phyloP scores from a whole-genome alignment of 53 echinoderm and acorn worm genomes.

The Zoroaster sp. region DNA sequence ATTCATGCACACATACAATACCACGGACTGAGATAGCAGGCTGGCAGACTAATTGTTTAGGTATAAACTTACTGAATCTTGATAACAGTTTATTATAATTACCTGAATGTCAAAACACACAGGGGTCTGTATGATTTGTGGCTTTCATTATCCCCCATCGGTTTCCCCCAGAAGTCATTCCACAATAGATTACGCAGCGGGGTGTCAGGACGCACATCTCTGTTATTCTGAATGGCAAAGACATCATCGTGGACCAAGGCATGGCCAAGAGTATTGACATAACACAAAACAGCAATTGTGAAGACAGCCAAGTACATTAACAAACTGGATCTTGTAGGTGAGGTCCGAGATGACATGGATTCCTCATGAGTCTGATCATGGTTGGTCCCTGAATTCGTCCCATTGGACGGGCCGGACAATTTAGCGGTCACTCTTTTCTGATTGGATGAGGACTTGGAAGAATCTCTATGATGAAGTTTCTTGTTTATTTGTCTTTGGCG shows the following conservation, averaged over 20 bases:
- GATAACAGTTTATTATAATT: too few relatives aligned
- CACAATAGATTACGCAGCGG: conserved; percentile 58
- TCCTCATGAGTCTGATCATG: not conserved
- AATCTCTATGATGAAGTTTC: not conserved
- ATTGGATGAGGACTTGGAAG: not conserved
- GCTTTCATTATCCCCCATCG: conserved; percentile 81
- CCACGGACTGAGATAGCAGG: too few relatives aligned
- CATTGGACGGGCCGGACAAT: not conserved
- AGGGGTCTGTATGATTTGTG: conserved; percentile 98
- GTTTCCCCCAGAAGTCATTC: conserved; percentile 96
- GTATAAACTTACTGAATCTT: too few relatives aligned
- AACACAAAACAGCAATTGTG: conserved; percentile 52
- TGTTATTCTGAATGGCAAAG: conserved; percentile 87
- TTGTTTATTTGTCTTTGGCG: conserved; percentile 17
- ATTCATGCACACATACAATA: too few relatives aligned
- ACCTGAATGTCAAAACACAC: conserved; percentile 89
- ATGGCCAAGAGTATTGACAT: conserved; percentile 71
- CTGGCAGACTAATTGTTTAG: too few relatives aligned
- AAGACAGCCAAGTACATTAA: conserved; percentile 64
- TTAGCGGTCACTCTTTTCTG: not conserved
- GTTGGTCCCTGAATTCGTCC: not conserved
- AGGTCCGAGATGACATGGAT: conserved; percentile 28
- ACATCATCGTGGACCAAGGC: conserved; percentile 93
- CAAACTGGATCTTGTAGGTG: conserved; percentile 18
- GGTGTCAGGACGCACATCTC: conserved; percentile 66